Evolutionary conservation across 1,140 invertebrate species (phyloP), one percentile per base, ranked within the genome.

Genomic region (Oscheius sp.): DNA sequence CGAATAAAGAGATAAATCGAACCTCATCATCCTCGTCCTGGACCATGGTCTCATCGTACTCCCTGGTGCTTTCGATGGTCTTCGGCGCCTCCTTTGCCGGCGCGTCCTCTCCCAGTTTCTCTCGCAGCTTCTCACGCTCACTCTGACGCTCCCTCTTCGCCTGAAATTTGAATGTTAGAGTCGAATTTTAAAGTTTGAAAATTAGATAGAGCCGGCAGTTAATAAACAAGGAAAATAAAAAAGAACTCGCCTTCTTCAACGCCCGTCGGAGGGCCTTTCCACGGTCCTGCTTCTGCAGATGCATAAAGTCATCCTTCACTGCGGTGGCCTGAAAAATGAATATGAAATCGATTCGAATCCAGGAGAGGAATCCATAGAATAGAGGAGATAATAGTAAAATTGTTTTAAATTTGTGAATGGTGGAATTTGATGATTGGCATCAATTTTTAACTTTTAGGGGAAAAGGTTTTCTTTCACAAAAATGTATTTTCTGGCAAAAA

Each of bases 21-120:
- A 82, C 85, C 87, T 88, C 87, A 77, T 87, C 85, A 77, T 94
- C 91, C 13, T 92, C 87, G 80, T 91, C 88, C 32, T 88, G 89
- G 32, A 97, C 88, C 78, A 90, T 91, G 0, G 95, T 98, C 80
- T 93, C 92, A 89, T 98, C 95, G 80, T 90, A 90, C 80, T 94
- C 91, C 67, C 95, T 88, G 46, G 92, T 89, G 79, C 90, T 93
- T 85, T 99, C 95, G 75, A 99, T 89, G 0, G 96, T 99, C 79
- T 93, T 91, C 0, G 95, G 95, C 0, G 89, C 86, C 85, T 91
- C 88, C 79, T 92, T 92, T 18, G 90, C 89, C 42, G 78, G 52
- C 28, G 78, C 81, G 13, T 79, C 78, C 4, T 84, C 82, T 20
- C 83, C 83, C 20, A 79, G 36, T 52, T 84, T 77, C 35, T 80